Percentiles rank a stretch among this genome's conserved stretches.
phyloP scores from a whole-genome alignment of 2,113 vertebrate genomes.

The Zonotrichia leucophrys region DNA sequence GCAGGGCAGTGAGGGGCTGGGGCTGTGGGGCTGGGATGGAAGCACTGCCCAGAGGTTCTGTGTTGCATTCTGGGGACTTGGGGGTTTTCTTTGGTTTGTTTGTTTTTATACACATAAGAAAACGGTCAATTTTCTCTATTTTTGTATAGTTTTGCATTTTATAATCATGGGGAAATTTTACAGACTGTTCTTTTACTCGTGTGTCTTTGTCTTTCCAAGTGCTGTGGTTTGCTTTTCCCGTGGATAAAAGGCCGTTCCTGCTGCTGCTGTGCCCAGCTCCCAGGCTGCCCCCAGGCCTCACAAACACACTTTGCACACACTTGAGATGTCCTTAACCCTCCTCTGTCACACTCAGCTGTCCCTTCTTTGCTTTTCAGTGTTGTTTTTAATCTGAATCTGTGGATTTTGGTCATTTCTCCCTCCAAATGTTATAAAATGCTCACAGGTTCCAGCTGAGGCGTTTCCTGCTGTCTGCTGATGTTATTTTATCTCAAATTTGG shows the following conservation, averaged over 20 bases:
- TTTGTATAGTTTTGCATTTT: slow-evolving; percentile 79
- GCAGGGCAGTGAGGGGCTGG: background rate
- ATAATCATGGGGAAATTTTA: slow-evolving; percentile 64
- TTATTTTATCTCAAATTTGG: background rate
- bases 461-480: background rate
- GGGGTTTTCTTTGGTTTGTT: background rate
- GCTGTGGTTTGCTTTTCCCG: slow-evolving; percentile 45
- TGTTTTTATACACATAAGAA: slow-evolving; percentile 65
- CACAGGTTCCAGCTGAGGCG: background rate
- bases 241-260: slow-evolving; percentile 2
- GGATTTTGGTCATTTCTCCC: background rate
- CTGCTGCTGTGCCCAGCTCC: slow-evolving; percentile 9
- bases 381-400: background rate
- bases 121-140: slow-evolving; percentile 70
- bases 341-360: background rate
- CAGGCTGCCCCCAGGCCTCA: background rate
- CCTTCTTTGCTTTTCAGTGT: background rate
- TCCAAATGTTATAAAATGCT: background rate
- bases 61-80: slow-evolving; percentile 11
- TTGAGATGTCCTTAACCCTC: accelerated
- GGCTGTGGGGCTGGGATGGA: background rate
- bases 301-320: background rate
- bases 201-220: slow-evolving; percentile 19
- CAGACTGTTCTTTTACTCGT: slow-evolving; percentile 54
- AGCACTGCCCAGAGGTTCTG: background rate